Percentiles rank a stretch among this genome's conserved stretches.
Conservation (phyloP, 2,113 vertebrate species). For the Calyptommatus sinebrachiatus region DNA sequence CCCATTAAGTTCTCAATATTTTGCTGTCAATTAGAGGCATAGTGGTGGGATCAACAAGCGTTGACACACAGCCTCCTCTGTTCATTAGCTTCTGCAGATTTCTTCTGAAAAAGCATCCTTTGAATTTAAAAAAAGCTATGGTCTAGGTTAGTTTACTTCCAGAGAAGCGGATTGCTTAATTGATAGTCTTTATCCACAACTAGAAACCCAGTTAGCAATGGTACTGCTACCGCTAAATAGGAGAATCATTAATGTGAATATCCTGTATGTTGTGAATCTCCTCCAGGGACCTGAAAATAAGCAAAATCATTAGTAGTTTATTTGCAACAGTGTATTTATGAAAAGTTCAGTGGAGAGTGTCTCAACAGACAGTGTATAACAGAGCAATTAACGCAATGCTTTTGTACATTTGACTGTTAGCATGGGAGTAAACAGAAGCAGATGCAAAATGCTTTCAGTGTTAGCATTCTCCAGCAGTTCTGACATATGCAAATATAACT, state of each 20-base stretch:
- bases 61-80: no score
- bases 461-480: slow-evolving; percentile 70
- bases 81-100: neutral
- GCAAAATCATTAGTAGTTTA: slow-evolving; percentile 80
- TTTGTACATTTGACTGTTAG: slow-evolving; percentile 73
- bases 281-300: slow-evolving; percentile 72
- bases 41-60: neutral
- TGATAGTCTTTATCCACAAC: slow-evolving; percentile 71
- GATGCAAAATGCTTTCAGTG: slow-evolving; percentile 74
- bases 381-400: slow-evolving; percentile 77
- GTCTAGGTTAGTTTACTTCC: slow-evolving; percentile 54
- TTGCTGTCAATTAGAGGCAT: neutral
- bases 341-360: slow-evolving; percentile 73
- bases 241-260: slow-evolving; percentile 73
- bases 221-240: slow-evolving; percentile 69
- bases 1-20: neutral
- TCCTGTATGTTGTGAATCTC: slow-evolving; percentile 65
- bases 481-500: slow-evolving; percentile 78
- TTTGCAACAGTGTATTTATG: slow-evolving; percentile 76
- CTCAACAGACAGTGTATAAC: slow-evolving; percentile 74
- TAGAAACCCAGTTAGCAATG: slow-evolving; percentile 64
- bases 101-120: neutral
- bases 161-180: slow-evolving; percentile 69
- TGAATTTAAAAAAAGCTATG: slow-evolving; percentile 56
- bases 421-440: slow-evolving; percentile 77